Base-by-base conservation (phyloP, 1,140 invertebrate species). In the Drosophila ironensis region DNA sequence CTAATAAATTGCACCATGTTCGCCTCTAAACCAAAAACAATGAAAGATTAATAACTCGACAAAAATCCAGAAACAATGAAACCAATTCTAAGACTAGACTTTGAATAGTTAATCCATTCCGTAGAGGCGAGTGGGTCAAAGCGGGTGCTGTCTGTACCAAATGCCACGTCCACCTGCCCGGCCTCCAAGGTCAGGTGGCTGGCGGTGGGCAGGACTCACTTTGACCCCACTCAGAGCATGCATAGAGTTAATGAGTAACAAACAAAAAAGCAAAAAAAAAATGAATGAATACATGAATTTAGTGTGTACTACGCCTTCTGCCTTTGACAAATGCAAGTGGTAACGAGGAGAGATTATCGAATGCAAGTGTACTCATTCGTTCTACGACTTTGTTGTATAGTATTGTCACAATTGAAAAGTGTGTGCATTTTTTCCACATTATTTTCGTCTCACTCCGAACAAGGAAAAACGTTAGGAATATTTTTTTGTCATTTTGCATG, bases 401-500 rank as follows among this genome's bases (percentile, higher is more conserved):
- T n/a, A 22, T 3, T 5, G 30, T 63, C 30, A 47, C 41, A 59
- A 61, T 47, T 61, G 12, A 61, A 47, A 63, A 48, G n/a, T 19
- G 25, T 17, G 44, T n/a, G 41, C 41, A 64, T 64, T 72, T 71
- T 24, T 28, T 53, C n/a, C n/a, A n/a, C 17, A 40, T 46, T 41
- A 19, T 46, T 38, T 68, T 74, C 38, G 50, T 59, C 56, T 33
- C 33, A 54, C 46, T 53, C 63, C 48, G 64, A 64, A 64, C 2
- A 22, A 22, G 20, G n/a, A n/a, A n/a, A 14, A 33, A 37, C 8
- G 33, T 64, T 73, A 88, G 86, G 81, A 84, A 81, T 81, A 88
- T 86, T 86, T 76, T 78, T 86, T 88, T 88, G 86, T 88, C 86
- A 88, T 88, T 88, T 84, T 88, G 78, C 71, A 88, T 88, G 86